Evolutionary conservation across 2,113 vertebrate genomes (phyloP), one percentile per base, ranked within the genome.

Genomic region (Nothoprocta pentlandii): DNA sequence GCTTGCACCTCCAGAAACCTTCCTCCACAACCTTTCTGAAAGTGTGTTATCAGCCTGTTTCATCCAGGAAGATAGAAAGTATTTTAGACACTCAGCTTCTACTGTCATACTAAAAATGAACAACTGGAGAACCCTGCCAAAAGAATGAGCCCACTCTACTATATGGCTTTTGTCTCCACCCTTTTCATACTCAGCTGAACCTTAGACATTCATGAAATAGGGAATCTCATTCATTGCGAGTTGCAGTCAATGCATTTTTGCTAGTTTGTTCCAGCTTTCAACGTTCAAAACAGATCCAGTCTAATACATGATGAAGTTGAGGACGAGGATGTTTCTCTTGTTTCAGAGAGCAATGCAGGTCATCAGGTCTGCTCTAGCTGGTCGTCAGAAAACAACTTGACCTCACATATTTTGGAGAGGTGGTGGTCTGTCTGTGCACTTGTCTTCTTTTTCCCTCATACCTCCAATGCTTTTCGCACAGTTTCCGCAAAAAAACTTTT

Each of bases 151-250:
- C 58, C 53, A 64, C 13, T 44, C 14, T 39, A 36, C 66, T 23
- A 1, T n/a, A 20, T 58, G n/a, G 19, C 5, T 78, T 94, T 80
- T 75, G 16, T 32, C 68, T 85, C 54, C 20, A 26, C 0, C 1
- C 4, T 78, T 78, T 87, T 53, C 70, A 41, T 12, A 42, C 32
- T 16, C 36, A 58, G 0, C 0, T 21, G 20, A 53, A 5, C 30
- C 78, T 86, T 66, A 64, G 0, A 39, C 36, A 80, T 54, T n/a
- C 32, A 34, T 1, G 44, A 47, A 83, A 78, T 9, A 12, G 5
- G 9, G 15, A 44, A 51, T 42, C 39, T 28, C 6, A 34, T 53
- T 61, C 4, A 26, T 2, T 4, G 4, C 21, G 7, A 85, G 70
- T 47, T 90, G 61, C 56, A 85, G 39, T 2, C 12, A 28, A 47